These are phyloP conservation scores for Dicyrtomina minuta DNA, from an alignment of 2,888 invertebrate species.

Conservation along the genomic window DNA sequence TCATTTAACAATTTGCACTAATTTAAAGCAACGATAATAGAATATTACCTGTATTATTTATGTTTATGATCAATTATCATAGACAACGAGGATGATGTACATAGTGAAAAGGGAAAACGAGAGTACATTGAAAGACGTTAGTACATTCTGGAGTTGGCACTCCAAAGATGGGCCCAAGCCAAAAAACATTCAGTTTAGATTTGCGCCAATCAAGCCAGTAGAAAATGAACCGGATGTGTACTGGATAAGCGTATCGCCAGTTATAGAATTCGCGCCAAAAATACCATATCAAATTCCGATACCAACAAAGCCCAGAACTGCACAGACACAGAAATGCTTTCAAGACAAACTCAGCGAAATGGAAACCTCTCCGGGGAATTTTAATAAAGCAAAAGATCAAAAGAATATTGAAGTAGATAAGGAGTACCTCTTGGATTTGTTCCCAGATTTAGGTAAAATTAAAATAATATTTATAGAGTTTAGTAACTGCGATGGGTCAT, in stretches of 20 bases:
- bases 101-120: not conserved
- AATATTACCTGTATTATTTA: not conserved
- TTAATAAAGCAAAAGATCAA: not conserved
- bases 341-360: not conserved
- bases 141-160: constrained; percentile 8
- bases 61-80: not conserved
- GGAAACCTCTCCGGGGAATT: not conserved
- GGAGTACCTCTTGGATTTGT: not conserved
- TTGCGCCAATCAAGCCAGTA: not conserved
- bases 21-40: constrained; percentile 3
- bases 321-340: not conserved
- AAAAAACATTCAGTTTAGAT: not conserved
- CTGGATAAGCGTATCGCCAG: not conserved
- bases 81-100: not conserved
- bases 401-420: not conserved
- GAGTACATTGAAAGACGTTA: not conserved
- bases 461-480: no score
- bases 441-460: not conserved
- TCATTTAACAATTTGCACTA: not conserved
- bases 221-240: not conserved
- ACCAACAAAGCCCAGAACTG: not conserved
- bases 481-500: no score
- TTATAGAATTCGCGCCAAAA: not conserved
- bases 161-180: not conserved
- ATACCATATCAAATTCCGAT: not conserved